Evolutionary conservation across 2,113 vertebrate species (phyloP).

Genomic region (Xerus inauris): DNA sequence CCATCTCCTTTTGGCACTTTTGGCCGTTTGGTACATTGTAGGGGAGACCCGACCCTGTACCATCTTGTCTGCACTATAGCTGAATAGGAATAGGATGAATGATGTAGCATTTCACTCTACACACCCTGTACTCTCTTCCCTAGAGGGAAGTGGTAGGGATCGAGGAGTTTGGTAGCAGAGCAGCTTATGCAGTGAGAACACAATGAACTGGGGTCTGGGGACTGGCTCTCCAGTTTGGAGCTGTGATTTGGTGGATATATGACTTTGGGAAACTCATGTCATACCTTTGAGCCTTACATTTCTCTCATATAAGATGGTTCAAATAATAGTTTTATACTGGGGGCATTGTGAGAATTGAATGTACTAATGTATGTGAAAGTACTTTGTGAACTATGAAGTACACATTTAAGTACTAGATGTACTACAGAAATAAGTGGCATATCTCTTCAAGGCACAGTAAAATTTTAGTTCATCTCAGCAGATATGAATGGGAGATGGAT

Average conservation of each 20-base stretch:
- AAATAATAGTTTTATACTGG: not conserved
- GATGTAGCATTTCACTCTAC: not conserved
- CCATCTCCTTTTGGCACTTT: not conserved
- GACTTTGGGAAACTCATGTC: not conserved
- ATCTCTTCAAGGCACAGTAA: not conserved
- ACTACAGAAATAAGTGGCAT: not conserved
- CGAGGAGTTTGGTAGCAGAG: not conserved
- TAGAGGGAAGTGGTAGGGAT: not conserved
- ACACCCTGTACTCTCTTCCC: not conserved
- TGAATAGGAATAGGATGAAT: not conserved
- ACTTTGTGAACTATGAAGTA: constrained; percentile 12
- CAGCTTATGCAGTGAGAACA: not conserved
- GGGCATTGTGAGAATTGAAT: not conserved
- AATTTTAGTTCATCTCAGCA: constrained; percentile 8
- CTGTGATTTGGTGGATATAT: not conserved
- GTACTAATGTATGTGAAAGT: constrained; percentile 2
- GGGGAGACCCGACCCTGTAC: not conserved
- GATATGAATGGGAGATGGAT: not conserved
- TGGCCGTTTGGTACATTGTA: not conserved
- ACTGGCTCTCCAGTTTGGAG: not conserved
- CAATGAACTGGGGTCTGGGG: not conserved
- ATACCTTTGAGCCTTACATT: not conserved
- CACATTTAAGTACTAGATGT: not conserved
- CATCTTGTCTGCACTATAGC: not conserved
- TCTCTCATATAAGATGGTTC: not conserved